Conservation (phyloP, 2,113 vertebrate species). For the Lates calcarifer region DNA sequence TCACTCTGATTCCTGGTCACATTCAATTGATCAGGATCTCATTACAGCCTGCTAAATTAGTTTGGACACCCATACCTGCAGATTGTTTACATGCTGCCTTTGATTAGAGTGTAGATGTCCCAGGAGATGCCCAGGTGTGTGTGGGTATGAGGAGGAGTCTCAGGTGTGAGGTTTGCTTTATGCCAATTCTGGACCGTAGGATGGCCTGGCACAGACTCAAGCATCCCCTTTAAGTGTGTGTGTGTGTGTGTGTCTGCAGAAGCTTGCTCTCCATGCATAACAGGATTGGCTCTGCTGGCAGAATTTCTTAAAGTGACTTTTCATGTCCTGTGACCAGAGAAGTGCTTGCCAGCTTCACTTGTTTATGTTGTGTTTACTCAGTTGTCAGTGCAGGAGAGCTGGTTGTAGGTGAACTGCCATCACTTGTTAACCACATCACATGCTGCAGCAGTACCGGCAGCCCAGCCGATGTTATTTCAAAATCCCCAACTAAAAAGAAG, state of each 20-base stretch:
- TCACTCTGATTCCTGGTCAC: background rate
- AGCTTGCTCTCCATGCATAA: background rate
- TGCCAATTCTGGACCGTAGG: constrained; percentile 15
- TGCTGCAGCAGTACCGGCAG: background rate
- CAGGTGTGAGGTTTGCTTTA: background rate
- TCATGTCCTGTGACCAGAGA: background rate
- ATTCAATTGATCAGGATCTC: background rate
- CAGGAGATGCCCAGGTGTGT: constrained; percentile 15
- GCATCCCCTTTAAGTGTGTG: background rate
- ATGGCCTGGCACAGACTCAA: constrained; percentile 7
- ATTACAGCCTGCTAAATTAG: constrained; percentile 12
- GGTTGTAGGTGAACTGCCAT: background rate
- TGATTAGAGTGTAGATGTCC: constrained; percentile 19
- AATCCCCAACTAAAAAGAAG: background rate
- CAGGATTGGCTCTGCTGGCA: constrained; percentile 4
- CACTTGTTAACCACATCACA: background rate
- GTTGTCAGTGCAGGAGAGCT: background rate
- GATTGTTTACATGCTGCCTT: constrained; percentile 30
- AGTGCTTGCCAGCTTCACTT: background rate
- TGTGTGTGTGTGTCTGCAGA: background rate
- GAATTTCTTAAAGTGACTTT: constrained; percentile 11
- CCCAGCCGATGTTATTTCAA: background rate
- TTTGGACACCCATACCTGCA: constrained; percentile 17
- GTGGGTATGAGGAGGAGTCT: constrained; percentile 1
- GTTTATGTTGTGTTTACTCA: background rate